Evolutionary conservation across 2,888 invertebrate species (phyloP).

Genomic region (Molorchus minor): DNA sequence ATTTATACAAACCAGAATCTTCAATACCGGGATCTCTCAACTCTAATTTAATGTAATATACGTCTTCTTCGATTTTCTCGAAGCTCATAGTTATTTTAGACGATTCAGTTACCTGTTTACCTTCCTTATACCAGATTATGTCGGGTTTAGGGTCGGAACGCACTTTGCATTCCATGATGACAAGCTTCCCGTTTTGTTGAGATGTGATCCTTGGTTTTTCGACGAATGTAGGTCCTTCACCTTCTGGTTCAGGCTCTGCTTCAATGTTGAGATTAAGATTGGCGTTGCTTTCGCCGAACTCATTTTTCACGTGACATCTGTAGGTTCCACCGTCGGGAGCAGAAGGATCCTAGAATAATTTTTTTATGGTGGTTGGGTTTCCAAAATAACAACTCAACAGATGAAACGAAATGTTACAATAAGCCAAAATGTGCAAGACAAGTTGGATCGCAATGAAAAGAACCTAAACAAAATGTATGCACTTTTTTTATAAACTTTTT

Average conservation of each 20-base stretch:
- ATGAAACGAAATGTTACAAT: too few species aligned
- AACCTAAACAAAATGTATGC: too few species aligned
- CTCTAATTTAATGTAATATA: slow-evolving; percentile 88
- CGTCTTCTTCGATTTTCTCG: slow-evolving; percentile 77
- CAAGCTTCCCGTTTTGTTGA: slow-evolving; percentile 82
- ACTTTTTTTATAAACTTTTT: too few species aligned
- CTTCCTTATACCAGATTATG: slow-evolving; percentile 85
- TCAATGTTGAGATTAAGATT: slow-evolving; percentile 97
- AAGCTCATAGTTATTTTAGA: slow-evolving; percentile 82
- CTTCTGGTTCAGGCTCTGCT: slow-evolving; percentile 93
- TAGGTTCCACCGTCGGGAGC: slow-evolving; percentile 87
- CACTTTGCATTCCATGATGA: slow-evolving; percentile 86
- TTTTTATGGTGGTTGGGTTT: too few species aligned
- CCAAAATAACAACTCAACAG: too few species aligned
- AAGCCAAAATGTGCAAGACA: too few species aligned
- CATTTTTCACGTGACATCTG: slow-evolving; percentile 94
- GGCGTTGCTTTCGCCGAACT: slow-evolving; percentile 96
- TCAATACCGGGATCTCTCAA: slow-evolving; percentile 90
- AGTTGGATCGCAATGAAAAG: too few species aligned
- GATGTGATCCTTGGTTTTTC: slow-evolving; percentile 90
- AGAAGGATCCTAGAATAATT: slow-evolving; percentile 74
- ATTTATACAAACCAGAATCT: slow-evolving; percentile 98
- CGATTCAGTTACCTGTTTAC: slow-evolving; percentile 80
- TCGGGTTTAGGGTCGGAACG: slow-evolving; percentile 81
- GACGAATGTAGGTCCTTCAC: slow-evolving; percentile 93